Evolutionary conservation across 2,888 invertebrate genomes (phyloP).

Genomic region (Andrena fulva): DNA sequence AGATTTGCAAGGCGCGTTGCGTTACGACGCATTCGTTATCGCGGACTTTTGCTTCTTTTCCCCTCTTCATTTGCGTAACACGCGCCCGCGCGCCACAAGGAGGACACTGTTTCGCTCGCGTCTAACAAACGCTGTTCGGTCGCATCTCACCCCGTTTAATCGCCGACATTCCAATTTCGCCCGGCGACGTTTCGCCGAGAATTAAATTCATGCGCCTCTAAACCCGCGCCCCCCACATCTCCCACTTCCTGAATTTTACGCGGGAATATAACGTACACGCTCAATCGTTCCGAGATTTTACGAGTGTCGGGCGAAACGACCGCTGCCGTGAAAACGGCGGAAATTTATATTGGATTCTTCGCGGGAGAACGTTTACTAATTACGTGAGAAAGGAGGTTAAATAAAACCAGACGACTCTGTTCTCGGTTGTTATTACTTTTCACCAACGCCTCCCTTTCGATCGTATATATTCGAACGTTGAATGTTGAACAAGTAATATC

Average conservation of each 20-base stretch:
- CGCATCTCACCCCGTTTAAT: not conserved
- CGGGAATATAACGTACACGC: too few species aligned
- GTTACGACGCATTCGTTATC: constrained; percentile 61
- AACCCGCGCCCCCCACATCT: too few species aligned
- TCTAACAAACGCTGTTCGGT: not conserved
- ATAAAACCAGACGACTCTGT: too few species aligned
- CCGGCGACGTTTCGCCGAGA: not conserved
- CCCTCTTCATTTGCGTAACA: constrained; percentile 15
- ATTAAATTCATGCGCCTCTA: not conserved
- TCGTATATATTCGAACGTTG: too few species aligned
- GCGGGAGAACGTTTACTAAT: constrained; percentile 1
- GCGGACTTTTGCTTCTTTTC: constrained; percentile 30
- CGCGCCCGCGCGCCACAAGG: not conserved
- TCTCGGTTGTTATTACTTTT: too few species aligned
- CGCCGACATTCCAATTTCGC: not conserved
- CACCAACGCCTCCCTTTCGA: too few species aligned
- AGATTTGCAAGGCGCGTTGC: constrained; percentile 49
- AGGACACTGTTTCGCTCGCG: not conserved
- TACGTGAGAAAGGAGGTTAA: too few species aligned
- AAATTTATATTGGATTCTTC: not conserved
- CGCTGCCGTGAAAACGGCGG: too few species aligned
- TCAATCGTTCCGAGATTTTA: too few species aligned
- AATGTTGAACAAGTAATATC: too few species aligned
- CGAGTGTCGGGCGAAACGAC: too few species aligned
- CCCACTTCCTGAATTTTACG: too few species aligned